Conservation (phyloP, 2,888 invertebrate species). For the Andrena fulva region DNA sequence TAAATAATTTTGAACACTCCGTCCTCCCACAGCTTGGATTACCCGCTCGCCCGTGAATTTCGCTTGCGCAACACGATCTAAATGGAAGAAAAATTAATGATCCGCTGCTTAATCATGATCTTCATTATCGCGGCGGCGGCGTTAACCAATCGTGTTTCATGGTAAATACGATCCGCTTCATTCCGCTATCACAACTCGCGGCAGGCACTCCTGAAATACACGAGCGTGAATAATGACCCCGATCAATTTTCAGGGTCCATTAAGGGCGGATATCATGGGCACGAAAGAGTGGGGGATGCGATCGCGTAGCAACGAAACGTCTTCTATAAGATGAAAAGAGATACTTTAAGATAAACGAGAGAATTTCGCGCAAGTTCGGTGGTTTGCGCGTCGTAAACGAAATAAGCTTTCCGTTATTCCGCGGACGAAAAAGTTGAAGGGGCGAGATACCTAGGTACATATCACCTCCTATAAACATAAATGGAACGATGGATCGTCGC, state of each 20-base stretch:
- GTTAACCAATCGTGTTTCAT: slow-evolving; percentile 33
- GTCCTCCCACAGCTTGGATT: background rate
- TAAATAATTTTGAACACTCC: background rate
- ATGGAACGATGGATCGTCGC: background rate
- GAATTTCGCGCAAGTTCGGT: background rate
- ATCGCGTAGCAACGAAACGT: slow-evolving; percentile 9
- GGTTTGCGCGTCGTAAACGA: background rate
- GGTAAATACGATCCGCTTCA: slow-evolving; percentile 37
- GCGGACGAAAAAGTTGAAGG: background rate
- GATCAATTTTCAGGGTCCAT: slow-evolving; percentile 49
- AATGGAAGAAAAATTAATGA: slow-evolving; percentile 53
- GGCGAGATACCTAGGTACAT: background rate
- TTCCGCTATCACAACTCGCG: slow-evolving; percentile 31
- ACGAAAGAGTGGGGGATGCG: background rate
- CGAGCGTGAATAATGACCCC: slow-evolving; percentile 43
- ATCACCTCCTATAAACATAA: background rate
- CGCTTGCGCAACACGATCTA: slow-evolving; percentile 33
- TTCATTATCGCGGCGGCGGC: slow-evolving; percentile 37
- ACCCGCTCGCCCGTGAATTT: background rate
- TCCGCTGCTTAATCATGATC: slow-evolving; percentile 42
- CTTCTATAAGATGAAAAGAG: slow-evolving; percentile 5
- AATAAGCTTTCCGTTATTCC: background rate
- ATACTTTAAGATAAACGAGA: background rate
- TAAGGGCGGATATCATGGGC: slow-evolving; percentile 14
- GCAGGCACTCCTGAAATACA: slow-evolving; percentile 12